These are phyloP conservation scores for Agonum fuliginosum DNA, from an alignment of 2,888 invertebrate genomes.

Conservation along the genomic window DNA sequence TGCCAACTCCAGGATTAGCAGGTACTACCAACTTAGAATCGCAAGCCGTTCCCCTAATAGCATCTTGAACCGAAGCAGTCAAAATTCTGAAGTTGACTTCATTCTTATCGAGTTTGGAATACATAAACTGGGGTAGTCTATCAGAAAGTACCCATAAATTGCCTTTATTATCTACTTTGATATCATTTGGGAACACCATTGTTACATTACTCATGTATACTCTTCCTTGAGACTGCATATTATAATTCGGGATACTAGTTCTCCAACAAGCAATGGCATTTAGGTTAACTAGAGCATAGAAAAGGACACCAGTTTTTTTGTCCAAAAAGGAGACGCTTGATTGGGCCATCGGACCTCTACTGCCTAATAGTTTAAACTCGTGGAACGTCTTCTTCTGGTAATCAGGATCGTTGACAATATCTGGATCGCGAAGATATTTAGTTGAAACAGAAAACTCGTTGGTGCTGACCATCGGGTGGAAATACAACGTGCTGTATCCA, in stretches of 20 bases:
- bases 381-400: slow-evolving; percentile 74
- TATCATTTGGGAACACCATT: slow-evolving; percentile 86
- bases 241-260: slow-evolving; percentile 80
- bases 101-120: slow-evolving; percentile 76
- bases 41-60: slow-evolving; percentile 83
- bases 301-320: slow-evolving; percentile 81
- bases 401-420: slow-evolving; percentile 65
- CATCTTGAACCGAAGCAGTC: slow-evolving; percentile 80
- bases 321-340: slow-evolving; percentile 85
- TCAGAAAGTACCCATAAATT: slow-evolving; percentile 86
- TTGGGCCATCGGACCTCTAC: slow-evolving; percentile 82
- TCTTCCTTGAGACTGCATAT: slow-evolving; percentile 82
- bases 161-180: slow-evolving; percentile 83
- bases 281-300: slow-evolving; percentile 84
- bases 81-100: slow-evolving; percentile 84
- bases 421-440: slow-evolving; percentile 77
- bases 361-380: slow-evolving; percentile 81
- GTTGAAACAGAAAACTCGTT: slow-evolving; percentile 86
- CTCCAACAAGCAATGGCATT: slow-evolving; percentile 88
- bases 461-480: slow-evolving; percentile 86
- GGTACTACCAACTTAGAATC: slow-evolving; percentile 74
- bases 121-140: slow-evolving; percentile 83
- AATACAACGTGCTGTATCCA: slow-evolving; percentile 83
- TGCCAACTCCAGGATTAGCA: slow-evolving; percentile 37
- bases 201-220: slow-evolving; percentile 82